These are phyloP conservation scores for Drosophila pseudotakahashii DNA, from an alignment of 2,888 invertebrate species.

Conservation along the genomic window DNA sequence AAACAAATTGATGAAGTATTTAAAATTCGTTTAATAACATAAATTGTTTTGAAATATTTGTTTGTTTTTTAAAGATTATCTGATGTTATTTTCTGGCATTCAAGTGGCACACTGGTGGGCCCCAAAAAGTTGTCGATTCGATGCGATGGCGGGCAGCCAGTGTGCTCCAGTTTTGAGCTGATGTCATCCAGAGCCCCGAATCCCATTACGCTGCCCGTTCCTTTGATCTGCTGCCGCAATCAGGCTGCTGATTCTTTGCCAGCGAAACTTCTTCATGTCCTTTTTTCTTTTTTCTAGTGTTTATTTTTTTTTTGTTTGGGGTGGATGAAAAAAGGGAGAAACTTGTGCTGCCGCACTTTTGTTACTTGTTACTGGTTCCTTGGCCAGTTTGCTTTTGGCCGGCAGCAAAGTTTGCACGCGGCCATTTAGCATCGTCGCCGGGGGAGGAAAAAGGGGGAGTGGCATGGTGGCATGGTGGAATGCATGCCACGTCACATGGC, in stretches of 20 bases:
- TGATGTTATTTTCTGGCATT: no score
- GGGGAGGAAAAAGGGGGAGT: background rate
- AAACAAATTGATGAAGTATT: no score
- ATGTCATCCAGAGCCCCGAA: conserved; percentile 17
- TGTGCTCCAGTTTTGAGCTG: conserved; percentile 26
- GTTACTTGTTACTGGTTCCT: conserved; percentile 28
- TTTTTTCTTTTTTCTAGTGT: background rate
- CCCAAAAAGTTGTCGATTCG: conserved; percentile 1
- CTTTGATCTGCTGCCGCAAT: conserved; percentile 22
- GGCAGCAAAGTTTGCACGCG: conserved; percentile 29
- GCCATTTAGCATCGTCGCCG: conserved; percentile 20
- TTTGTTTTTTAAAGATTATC: no score
- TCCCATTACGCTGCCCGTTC: conserved; percentile 6
- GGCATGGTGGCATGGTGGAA: conserved; percentile 8
- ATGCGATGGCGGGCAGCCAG: background rate
- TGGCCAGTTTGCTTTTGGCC: conserved; percentile 36
- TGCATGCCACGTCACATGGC: conserved; percentile 64
- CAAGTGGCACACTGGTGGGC: background rate
- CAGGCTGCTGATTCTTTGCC: conserved; percentile 32
- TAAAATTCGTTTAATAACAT: no score
- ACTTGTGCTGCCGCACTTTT: conserved; percentile 39
- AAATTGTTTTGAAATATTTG: no score
- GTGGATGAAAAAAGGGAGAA: background rate
- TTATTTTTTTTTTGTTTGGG: background rate
- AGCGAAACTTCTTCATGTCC: conserved; percentile 12